phyloP scores from a whole-genome alignment of 2,797 vertebrate genomes.

The Lerista edwardsae region DNA sequence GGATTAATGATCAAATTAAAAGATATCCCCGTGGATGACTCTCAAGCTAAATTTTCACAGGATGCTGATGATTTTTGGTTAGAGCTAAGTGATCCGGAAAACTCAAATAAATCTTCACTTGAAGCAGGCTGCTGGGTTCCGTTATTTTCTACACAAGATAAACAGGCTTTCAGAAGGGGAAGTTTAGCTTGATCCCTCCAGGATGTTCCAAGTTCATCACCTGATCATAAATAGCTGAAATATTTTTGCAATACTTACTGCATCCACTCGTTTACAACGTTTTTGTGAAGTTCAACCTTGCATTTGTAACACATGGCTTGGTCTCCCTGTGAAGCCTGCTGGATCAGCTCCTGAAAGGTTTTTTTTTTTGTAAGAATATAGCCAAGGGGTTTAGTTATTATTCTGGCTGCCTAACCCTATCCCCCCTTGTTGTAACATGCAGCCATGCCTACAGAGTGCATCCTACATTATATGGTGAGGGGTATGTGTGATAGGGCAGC shows the following conservation, averaged over 20 bases:
- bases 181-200: conserved; percentile 7
- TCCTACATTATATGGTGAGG: too few relatives aligned
- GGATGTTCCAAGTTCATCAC: neutral
- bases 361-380: too few relatives aligned
- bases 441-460: too few relatives aligned
- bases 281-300: neutral
- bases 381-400: neutral
- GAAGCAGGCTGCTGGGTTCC: conserved; percentile 28
- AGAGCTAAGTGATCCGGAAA: conserved; percentile 42
- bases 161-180: neutral
- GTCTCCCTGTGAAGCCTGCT: neutral
- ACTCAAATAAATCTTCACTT: conserved; percentile 48
- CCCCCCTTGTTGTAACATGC: too few relatives aligned
- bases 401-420: neutral
- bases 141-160: conserved; percentile 21
- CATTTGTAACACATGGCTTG: neutral
- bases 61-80: conserved; percentile 26
- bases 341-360: too few relatives aligned
- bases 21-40: conserved; percentile 24
- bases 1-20: conserved; percentile 55
- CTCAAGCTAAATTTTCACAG: conserved; percentile 49
- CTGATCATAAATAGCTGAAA: neutral
- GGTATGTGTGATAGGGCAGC: too few relatives aligned
- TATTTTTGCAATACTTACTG: neutral
- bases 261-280: neutral